A percentile compares a stretch with the other conserved stretches of the same genome.
phyloP scores from a whole-genome alignment of 2,113 vertebrate genomes.

The Hemibagrus wyckioides region DNA sequence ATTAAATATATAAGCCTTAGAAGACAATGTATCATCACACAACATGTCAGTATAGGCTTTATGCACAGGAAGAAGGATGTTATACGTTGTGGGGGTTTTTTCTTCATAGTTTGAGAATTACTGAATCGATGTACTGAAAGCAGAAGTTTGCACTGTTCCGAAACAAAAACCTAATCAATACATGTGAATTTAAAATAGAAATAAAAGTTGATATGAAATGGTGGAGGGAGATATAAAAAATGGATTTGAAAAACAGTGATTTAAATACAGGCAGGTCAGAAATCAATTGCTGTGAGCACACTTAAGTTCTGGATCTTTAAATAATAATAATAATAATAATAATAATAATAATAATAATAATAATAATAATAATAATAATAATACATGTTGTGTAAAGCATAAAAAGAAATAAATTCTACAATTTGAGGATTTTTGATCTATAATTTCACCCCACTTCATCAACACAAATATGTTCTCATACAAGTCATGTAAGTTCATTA shows the following conservation, averaged over 20 bases:
- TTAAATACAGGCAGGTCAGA: background rate
- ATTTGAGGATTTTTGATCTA: constrained; percentile 6
- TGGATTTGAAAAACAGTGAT: background rate
- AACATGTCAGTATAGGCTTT: background rate
- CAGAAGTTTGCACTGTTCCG: background rate
- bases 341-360: background rate
- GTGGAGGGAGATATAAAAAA: background rate
- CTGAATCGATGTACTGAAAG: too few relatives aligned
- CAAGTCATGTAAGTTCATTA: constrained; percentile 10
- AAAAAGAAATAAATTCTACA: background rate
- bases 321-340: background rate
- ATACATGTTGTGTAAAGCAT: background rate
- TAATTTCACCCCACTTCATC: background rate
- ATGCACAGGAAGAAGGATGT: background rate
- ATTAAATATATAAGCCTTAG: background rate
- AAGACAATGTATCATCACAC: background rate
- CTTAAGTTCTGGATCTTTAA: background rate
- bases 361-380: background rate
- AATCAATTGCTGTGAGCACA: background rate
- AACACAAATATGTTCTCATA: background rate
- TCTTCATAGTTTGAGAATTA: background rate
- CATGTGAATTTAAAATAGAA: background rate
- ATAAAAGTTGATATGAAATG: background rate
- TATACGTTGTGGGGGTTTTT: background rate
- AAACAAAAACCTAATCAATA: background rate